Percentiles rank a stretch among this genome's conserved stretches.
Evolutionary conservation across 2,888 invertebrate genomes (phyloP).

Genomic region (Tetranychus piercei): DNA sequence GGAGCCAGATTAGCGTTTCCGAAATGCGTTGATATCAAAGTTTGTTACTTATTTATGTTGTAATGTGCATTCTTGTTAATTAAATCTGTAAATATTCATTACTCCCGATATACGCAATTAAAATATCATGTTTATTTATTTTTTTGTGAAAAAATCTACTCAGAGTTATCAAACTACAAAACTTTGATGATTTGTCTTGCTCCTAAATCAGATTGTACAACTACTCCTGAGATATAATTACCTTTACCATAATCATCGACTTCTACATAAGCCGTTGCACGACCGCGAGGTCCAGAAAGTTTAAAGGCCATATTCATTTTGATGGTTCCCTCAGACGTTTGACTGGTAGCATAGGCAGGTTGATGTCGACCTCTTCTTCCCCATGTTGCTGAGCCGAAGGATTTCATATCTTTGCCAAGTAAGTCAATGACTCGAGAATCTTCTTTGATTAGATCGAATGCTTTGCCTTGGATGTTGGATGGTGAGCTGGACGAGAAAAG

Average conservation of each 20-base stretch:
- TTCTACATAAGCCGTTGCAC: neutral
- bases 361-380: neutral
- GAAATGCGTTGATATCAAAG: neutral
- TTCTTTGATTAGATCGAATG: neutral
- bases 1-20: conserved; percentile 20
- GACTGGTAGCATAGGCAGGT: neutral
- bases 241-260: conserved; percentile 1
- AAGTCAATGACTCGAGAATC: neutral
- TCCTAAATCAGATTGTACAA: neutral
- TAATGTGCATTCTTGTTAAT: neutral
- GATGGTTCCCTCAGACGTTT: neutral
- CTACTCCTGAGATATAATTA: neutral
- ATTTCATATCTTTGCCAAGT: neutral
- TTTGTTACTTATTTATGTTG: neutral
- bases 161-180: neutral
- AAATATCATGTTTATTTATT: no score
- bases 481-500: neutral
- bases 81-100: neutral
- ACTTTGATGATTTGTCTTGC: neutral
- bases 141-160: neutral
- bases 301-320: neutral
- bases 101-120: neutral
- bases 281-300: neutral
- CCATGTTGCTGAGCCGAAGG: neutral
- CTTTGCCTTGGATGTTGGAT: conserved; percentile 2